Percentiles rank a stretch among this genome's conserved stretches.
These are phyloP conservation scores for Heteractis magnifica DNA, from an alignment of 92 coral and sea anemone species.

Conservation along the genomic window DNA sequence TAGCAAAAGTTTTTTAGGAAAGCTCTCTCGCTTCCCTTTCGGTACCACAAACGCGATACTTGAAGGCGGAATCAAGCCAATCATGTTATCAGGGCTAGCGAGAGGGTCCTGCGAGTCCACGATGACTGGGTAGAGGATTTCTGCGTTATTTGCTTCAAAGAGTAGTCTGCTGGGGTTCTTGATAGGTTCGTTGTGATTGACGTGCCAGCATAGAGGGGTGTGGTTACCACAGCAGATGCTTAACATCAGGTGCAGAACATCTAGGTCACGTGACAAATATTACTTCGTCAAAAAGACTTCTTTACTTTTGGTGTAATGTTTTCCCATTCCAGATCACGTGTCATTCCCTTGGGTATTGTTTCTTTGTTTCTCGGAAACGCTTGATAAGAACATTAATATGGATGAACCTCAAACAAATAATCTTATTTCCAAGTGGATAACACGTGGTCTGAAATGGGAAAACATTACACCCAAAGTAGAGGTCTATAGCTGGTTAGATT, in stretches of 20 bases:
- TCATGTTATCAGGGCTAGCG: slow-evolving; percentile 21
- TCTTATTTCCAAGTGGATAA: no score
- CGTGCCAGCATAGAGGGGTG: slow-evolving; percentile 54
- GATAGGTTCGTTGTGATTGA: slow-evolving; percentile 42
- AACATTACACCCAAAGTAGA: no score
- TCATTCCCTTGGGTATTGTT: neutral
- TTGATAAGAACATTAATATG: no score
- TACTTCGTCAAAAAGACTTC: neutral
- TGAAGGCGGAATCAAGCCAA: slow-evolving; percentile 62
- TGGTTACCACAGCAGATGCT: slow-evolving; percentile 17
- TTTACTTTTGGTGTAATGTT: neutral
- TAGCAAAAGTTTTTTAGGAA: slow-evolving; percentile 57
- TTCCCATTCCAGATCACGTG: neutral
- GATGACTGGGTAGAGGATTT: slow-evolving; percentile 62
- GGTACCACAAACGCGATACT: slow-evolving; percentile 67
- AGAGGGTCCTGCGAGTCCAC: slow-evolving; percentile 52
- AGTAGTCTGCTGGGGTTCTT: slow-evolving; percentile 48
- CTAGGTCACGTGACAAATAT: slow-evolving; percentile 16
- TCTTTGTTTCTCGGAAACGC: no score
- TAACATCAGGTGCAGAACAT: slow-evolving; percentile 36
- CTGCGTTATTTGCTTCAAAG: slow-evolving; percentile 23
- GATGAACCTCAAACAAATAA: no score
- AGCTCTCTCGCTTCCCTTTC: slow-evolving; percentile 39
- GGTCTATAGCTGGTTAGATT: no score
- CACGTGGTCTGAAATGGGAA: no score